Evolutionary conservation across 2,113 vertebrate species (phyloP), one percentile per base, ranked within the genome.

Genomic region (Tachycineta bicolor): DNA sequence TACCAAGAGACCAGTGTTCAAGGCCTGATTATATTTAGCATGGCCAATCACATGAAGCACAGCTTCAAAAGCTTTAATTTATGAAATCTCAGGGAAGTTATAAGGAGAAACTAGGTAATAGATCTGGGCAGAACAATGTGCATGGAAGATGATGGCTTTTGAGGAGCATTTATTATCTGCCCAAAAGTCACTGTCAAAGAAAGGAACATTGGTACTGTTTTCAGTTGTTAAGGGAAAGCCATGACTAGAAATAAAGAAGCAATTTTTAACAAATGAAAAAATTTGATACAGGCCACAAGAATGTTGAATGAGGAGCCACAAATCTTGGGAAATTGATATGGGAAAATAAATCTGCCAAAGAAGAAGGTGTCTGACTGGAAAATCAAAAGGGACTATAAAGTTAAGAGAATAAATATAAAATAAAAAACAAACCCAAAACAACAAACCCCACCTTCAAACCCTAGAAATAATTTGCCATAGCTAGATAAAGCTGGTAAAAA

Each of bases 41-140:
- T 88, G 75, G 59, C 23, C 37, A 90, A 65, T 65, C 67, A 83
- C 50, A 70, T 12, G 28, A 49, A 86, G 80, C 26, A 79, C 3
- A 83, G 25, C 75, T 93, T 93, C 88, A 92, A 92, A 96, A 81
- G 63, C 11, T 83, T 88, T 67, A 53, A 90, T 92, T 93, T 83
- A 80, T 87, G 41, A 92, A 65, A 83, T 65, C 63, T 83, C 39
- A 34, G 29, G 31, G 22, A 92, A 93, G 43, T 90, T 73, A 34
- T 31, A 80, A 93, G 43, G 71, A 93, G 46, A 81, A 77, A 77
- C 37, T 59, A 43, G 31, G 21, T 88, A 90, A 62, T 73, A 41
- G 49, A 79, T 64, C 37, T 80, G 63, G 9, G 46, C 71, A 77
- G 92, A 93, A 65, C 23, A 83, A 69, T 17, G 20, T 46, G 37